Conservation (phyloP, 2,888 invertebrate genomes). For the Noctua comes region DNA sequence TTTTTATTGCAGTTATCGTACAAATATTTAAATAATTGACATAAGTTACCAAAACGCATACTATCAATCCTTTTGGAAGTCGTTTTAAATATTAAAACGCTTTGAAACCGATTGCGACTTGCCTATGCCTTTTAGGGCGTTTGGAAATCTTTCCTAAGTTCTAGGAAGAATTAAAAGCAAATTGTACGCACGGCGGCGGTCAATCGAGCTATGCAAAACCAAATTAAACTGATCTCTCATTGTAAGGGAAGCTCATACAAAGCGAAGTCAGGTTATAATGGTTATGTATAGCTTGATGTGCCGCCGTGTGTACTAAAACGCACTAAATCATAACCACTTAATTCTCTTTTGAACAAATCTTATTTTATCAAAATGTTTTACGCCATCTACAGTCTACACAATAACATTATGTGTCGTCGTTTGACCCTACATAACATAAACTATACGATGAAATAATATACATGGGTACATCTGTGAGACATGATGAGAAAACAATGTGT, state of each 20-base stretch:
- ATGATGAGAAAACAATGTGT: constrained; percentile 54
- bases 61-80: background rate
- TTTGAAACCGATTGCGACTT: background rate
- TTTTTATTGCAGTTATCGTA: background rate
- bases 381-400: constrained; percentile 3
- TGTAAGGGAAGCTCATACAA: too few relatives aligned
- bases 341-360: constrained; percentile 11
- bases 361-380: constrained; percentile 10
- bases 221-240: too few relatives aligned
- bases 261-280: too few relatives aligned
- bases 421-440: constrained; percentile 45
- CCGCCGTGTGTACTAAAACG: background rate
- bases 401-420: constrained; percentile 36
- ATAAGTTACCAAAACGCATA: background rate
- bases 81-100: background rate
- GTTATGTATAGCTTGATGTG: too few relatives aligned
- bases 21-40: background rate
- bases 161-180: too few relatives aligned
- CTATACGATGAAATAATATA: constrained; percentile 55
- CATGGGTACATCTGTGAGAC: constrained; percentile 44
- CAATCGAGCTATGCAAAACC: too few relatives aligned
- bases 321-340: background rate
- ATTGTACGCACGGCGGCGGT: too few relatives aligned
- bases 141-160: background rate
- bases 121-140: background rate